These are phyloP conservation scores for Thamnophis elegans DNA, from an alignment of 2,797 vertebrate species.

Conservation along the genomic window DNA sequence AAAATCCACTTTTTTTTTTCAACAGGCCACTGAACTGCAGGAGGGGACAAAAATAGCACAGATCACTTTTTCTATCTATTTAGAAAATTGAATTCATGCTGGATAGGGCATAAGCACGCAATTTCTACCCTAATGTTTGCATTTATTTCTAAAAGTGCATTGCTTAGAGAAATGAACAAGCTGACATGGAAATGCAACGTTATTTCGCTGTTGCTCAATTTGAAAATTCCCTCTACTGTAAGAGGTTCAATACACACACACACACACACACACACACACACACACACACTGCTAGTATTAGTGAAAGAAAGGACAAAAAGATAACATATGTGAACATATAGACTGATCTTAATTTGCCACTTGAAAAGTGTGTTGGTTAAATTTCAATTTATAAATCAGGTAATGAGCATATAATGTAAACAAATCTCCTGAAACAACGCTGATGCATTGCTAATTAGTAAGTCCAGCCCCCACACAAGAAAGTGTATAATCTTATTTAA, in stretches of 20 bases:
- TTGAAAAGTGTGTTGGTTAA: neutral
- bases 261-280: neutral
- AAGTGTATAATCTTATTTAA: neutral
- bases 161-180: neutral
- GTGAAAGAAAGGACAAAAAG: neutral
- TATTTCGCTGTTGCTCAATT: neutral
- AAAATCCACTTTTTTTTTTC: constrained; percentile 31
- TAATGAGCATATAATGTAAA: neutral
- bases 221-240: neutral
- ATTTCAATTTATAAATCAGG: neutral
- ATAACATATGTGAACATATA: neutral
- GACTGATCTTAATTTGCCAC: neutral
- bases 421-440: neutral
- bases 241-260: neutral
- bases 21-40: neutral
- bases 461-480: neutral
- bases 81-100: neutral
- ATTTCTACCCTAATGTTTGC: neutral
- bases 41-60: neutral
- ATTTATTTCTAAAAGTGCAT: neutral
- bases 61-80: neutral
- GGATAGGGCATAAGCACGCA: neutral
- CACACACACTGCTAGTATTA: neutral
- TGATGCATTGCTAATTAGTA: neutral
- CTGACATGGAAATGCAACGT: neutral